phyloP scores from a whole-genome alignment of 1,140 invertebrate genomes.

The Achatina immaculata region DNA sequence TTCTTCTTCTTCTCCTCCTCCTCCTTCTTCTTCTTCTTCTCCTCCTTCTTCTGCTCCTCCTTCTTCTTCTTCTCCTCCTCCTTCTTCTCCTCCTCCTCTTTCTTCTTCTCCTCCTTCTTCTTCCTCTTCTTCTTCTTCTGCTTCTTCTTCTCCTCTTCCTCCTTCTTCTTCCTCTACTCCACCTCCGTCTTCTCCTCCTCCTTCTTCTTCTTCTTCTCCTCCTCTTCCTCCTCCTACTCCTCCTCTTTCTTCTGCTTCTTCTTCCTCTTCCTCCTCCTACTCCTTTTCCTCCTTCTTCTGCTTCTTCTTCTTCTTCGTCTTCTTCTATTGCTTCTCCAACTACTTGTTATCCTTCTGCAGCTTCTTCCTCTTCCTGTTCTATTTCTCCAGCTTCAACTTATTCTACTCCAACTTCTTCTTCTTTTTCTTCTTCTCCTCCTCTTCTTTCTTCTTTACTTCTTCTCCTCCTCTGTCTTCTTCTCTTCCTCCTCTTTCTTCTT shows the following conservation, averaged over 20 bases:
- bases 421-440: conserved; percentile 22
- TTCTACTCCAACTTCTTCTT: conserved; percentile 8
- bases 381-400: background rate
- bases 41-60: background rate
- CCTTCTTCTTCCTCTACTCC: background rate
- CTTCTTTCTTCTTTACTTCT: background rate
- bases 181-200: background rate
- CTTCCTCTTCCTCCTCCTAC: background rate
- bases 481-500: background rate
- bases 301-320: too few relatives aligned
- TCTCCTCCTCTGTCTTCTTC: background rate
- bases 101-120: background rate
- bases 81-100: background rate
- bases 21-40: too few relatives aligned
- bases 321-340: background rate
- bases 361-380: background rate
- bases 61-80: background rate
- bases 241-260: background rate
- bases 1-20: too few relatives aligned
- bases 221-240: too few relatives aligned
- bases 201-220: too few relatives aligned
- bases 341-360: background rate
- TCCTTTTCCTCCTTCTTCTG: background rate
- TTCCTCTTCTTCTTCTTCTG: background rate
- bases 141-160: conserved; percentile 19